Evolutionary conservation across 2,797 vertebrate species (phyloP), one percentile per base, ranked within the genome.

Genomic region (Eremophila alpestris): DNA sequence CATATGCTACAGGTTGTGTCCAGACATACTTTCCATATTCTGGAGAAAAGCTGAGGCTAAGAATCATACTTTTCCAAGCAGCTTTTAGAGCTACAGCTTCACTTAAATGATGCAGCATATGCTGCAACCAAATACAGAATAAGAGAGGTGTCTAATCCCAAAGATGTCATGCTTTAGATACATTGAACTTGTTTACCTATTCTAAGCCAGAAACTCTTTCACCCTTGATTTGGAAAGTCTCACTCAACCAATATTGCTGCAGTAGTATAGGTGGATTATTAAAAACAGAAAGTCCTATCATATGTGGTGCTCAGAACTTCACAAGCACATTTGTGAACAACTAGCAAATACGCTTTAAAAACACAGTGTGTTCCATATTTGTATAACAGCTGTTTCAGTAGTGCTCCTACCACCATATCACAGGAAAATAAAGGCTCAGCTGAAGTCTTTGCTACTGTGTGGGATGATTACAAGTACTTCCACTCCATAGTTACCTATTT

Each of bases 1-100:
- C 1, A 3, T 22, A 43, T 0, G 0, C 20, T 58, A 41, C 2
- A 45, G 56, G n/a, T 6, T 62, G 21, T 7, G 8, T 16, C 43
- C 34, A 81, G 38, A 15, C 38, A 48, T 24, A 17, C 29, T 81
- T 52, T 27, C 21, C 34, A 92, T 38, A 49, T 64, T 43, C 74
- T 73, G 32, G 14, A 83, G 51, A n/a, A 86, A 68, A 79, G 75
- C 4, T 5, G 8, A 83, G 12, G 21, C 18, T 45, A 22, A 34
- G 15, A 36, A 21, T 45, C 5, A 36, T 13, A 48, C 9, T 56
- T 48, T 55, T 84, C 67, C n/a, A 78, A 74, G 32, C 6, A 70
- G 40, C 21, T 83, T 15, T 1, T 32, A 52, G 15, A 45, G 30
- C 21, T 81, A 40, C 6, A 3, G 12, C 41, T 62, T 46, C 26